phyloP scores from a whole-genome alignment of 2,888 invertebrate species.

The Lasioglossum malachurum region DNA sequence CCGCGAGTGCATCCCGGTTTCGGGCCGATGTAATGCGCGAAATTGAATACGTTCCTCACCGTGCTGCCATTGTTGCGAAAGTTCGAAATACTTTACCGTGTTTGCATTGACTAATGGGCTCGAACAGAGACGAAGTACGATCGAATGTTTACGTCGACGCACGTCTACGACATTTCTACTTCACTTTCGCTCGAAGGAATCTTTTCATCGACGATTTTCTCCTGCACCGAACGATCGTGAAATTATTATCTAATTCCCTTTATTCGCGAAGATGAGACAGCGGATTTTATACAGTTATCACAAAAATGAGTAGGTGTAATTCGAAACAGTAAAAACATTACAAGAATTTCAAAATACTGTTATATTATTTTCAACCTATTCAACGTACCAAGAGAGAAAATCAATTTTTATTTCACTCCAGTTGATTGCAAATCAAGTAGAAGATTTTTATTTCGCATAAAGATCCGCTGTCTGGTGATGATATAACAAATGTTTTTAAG shows the following conservation, averaged over 20 bases:
- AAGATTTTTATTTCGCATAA: too few species aligned
- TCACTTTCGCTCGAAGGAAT: not conserved
- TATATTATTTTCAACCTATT: too few species aligned
- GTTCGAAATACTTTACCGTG: not conserved
- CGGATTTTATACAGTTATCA: too few species aligned
- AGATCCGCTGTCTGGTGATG: too few species aligned
- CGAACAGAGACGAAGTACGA: not conserved
- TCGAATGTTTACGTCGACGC: not conserved
- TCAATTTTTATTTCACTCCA: too few species aligned
- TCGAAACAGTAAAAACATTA: too few species aligned
- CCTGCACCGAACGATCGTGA: not conserved
- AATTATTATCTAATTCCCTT: not conserved
- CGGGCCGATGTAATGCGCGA: not conserved
- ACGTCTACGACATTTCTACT: not conserved
- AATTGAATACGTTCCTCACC: not conserved
- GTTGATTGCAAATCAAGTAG: too few species aligned
- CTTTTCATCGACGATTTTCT: not conserved
- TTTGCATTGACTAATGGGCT: not conserved
- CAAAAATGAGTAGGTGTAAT: too few species aligned
- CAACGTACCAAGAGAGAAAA: too few species aligned
- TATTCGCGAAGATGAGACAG: too few species aligned
- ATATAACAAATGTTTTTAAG: too few species aligned
- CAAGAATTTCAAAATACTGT: too few species aligned
- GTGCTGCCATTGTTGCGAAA: not conserved
- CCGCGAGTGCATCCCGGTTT: not conserved